phyloP scores from a whole-genome alignment of 2,888 invertebrate genomes.

The Graphium colonna region DNA sequence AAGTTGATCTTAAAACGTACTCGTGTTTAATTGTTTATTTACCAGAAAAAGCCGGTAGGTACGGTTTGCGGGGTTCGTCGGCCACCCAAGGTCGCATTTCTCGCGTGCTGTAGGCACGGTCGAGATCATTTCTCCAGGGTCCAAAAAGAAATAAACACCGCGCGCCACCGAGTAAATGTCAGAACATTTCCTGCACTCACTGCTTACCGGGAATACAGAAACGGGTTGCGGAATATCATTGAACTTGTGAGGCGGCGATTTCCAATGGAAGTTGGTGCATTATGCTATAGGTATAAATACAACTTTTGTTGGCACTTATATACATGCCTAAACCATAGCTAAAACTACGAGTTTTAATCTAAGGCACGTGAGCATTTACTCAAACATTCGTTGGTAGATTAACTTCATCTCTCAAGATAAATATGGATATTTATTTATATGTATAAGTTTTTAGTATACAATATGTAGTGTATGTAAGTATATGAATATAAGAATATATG shows the following conservation, averaged over 20 bases:
- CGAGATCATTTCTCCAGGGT: slow-evolving; percentile 66
- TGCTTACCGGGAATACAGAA: slow-evolving; percentile 21
- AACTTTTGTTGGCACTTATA: no score
- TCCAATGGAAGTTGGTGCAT: no score
- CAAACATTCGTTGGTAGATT: no score
- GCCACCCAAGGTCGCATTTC: slow-evolving; percentile 68
- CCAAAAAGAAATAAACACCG: slow-evolving; percentile 41
- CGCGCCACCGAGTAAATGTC: slow-evolving; percentile 41
- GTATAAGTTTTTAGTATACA: no score
- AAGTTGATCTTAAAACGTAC: not conserved
- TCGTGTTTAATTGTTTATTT: slow-evolving; percentile 35
- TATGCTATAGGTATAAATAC: no score
- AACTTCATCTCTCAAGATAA: no score
- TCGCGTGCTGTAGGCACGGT: slow-evolving; percentile 44
- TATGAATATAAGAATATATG: no score
- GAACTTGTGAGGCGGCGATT: not conserved
- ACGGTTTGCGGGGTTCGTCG: slow-evolving; percentile 53
- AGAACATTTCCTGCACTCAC: slow-evolving; percentile 27
- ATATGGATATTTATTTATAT: no score
- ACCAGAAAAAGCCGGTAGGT: slow-evolving; percentile 41
- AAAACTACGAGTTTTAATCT: no score
- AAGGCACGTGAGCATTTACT: no score
- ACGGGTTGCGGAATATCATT: slow-evolving; percentile 20
- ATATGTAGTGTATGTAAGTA: no score
- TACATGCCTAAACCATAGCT: no score